Evolutionary conservation across 2,888 invertebrate species (phyloP).

Genomic region (Eumerus sabulonum): DNA sequence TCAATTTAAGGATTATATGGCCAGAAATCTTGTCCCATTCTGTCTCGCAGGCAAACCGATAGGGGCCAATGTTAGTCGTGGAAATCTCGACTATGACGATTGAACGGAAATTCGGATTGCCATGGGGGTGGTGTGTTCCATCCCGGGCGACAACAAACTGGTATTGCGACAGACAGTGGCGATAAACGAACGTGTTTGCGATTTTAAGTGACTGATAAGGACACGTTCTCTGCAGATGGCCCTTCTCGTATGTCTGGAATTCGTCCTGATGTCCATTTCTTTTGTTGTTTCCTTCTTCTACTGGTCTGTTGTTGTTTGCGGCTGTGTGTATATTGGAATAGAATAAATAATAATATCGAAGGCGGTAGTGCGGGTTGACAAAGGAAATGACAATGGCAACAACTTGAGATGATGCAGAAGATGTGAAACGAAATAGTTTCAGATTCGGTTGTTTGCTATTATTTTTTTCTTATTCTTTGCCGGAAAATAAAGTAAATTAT

Average conservation of each 20-base stretch:
- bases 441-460: constrained; percentile 38
- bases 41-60: not conserved
- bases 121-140: constrained; percentile 32
- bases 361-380: not conserved
- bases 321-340: constrained; percentile 39
- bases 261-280: constrained; percentile 24
- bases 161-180: constrained; percentile 55
- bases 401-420: constrained; percentile 62
- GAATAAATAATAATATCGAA: constrained; percentile 55
- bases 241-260: constrained; percentile 47
- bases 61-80: constrained; percentile 54
- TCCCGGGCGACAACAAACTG: constrained; percentile 30
- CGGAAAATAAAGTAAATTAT: constrained; percentile 46
- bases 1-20: constrained; percentile 57
- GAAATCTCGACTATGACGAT: not conserved
- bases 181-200: constrained; percentile 64
- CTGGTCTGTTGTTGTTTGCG: constrained; percentile 1
- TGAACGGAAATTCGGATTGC: constrained; percentile 17
- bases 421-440: constrained; percentile 55
- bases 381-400: constrained; percentile 26
- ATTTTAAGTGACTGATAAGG: constrained; percentile 66
- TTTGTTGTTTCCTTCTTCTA: constrained; percentile 4
- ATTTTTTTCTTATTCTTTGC: not conserved
- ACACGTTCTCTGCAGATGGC: constrained; percentile 41
- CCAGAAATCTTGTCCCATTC: constrained; percentile 30